Evolutionary conservation across 2,888 invertebrate genomes (phyloP), one percentile per base, ranked within the genome.

Genomic region (Oscheius sp.): DNA sequence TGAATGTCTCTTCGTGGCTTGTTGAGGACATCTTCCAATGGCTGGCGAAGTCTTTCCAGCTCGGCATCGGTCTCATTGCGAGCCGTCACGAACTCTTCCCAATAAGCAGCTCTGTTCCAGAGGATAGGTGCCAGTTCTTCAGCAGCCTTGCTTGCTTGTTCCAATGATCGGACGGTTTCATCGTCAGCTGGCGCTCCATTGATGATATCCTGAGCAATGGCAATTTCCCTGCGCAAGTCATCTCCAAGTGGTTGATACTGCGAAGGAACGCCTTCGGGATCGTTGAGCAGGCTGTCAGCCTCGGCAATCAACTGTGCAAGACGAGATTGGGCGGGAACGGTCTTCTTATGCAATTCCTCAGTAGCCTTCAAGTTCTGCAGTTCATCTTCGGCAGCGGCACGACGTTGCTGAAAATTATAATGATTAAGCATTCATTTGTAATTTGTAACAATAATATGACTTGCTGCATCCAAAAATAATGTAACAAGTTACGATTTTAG

Each of bases 41-140:
- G 75, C 53, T 65, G 55, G 29, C 29, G 55, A 55, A 37, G 33
- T 48, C 73, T 47, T 9, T 80, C 81, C 62, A 83, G 75, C 65
- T 76, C 63, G 33, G 79, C 74, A 70, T 80, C 82, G 32, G 81
- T 77, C 9, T 72, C 70, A 48, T 85, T 83, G n/a, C 82, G 82
- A 21, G 77, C 74, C 1, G 72, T 70, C 7, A 53, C 57, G 29
- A 75, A 75, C 50, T 75, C 57, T 42, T 72, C 71, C 71, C 70
- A 75, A 47, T 33, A n/a, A 13, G 37, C 47, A 9, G 63, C 50
- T 29, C 57, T 35, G 1, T 71, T 57, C 33, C 50, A 58, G 47
- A 75, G 71, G 2, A 33, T 59, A 13, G 62, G 63, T 10, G 53
- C 47, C 9, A 57, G 47, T 72, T 75, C 50, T 21, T 62, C 21